phyloP scores from a whole-genome alignment of 2,888 invertebrate species.

The Nowickia ferox region DNA sequence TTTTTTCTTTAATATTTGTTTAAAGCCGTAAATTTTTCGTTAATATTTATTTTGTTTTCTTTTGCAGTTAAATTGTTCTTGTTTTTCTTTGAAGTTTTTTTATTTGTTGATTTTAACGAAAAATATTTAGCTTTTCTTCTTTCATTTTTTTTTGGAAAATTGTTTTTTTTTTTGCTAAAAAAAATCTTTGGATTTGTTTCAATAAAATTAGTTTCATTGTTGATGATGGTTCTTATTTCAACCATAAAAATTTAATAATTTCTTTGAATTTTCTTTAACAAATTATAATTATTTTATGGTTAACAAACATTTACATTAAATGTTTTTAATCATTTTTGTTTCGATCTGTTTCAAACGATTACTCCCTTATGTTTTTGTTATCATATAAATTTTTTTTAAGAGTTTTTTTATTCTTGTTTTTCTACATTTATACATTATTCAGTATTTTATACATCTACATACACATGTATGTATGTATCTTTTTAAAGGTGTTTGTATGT shows the following conservation, averaged over 20 bases:
- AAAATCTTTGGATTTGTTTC: conserved; percentile 83
- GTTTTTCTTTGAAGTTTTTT: conserved; percentile 66
- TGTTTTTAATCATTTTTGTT: conserved; percentile 54
- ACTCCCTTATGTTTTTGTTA: conserved; percentile 33
- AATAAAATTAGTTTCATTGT: conserved; percentile 72
- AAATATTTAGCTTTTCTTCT: conserved; percentile 69
- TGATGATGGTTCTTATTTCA: conserved; percentile 62
- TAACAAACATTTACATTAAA: conserved; percentile 45
- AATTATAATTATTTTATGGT: conserved; percentile 59
- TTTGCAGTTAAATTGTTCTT: conserved; percentile 58
- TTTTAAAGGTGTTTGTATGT: conserved; percentile 28
- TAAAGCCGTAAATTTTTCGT: conserved; percentile 68
- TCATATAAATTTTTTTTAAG: conserved; percentile 35
- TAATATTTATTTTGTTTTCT: conserved; percentile 66
- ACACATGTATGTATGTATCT: neutral
- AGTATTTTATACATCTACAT: conserved; percentile 52
- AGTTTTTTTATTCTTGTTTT: conserved; percentile 44
- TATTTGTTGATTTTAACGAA: conserved; percentile 64
- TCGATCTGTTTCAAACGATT: conserved; percentile 19
- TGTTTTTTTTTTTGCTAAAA: conserved; percentile 62
- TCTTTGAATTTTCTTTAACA: conserved; percentile 54
- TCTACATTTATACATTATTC: conserved; percentile 56
- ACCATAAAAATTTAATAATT: conserved; percentile 65
- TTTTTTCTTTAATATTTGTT: conserved; percentile 74
- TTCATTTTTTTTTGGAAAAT: conserved; percentile 76